Base-by-base conservation (phyloP, 2,797 vertebrate species). In the Centropyge bicolor region DNA sequence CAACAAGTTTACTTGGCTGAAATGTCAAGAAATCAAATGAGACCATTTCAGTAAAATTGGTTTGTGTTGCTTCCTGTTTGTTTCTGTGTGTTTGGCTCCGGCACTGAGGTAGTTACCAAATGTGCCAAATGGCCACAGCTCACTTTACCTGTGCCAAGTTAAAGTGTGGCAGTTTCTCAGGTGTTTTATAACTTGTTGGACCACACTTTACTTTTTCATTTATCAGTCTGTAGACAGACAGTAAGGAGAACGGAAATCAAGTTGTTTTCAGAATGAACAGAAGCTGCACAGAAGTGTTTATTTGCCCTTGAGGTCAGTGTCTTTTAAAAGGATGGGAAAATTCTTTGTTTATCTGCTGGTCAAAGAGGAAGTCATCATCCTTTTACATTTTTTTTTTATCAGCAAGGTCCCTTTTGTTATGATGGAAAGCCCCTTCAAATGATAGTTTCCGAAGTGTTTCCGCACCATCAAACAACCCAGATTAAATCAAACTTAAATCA, bases 301-400 rank as follows among this genome's bases (percentile, higher is more conserved):
- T 79, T 70, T 74, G 57, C 57, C 62, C 12, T 17, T 0, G 17
- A 27, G 55, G 13, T 54, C 46, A 14, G n/a, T 3, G 52, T 76
- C 36, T 66, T 60, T 72, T 72, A 19, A 57, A 66, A 61, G 41
- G 35, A 56, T 61, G 63, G 75, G 48, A 57, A 78, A 66, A 70
- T 76, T 70, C 40, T 52, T 60, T 35, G 6, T 55, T 82, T 76
- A 78, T 80, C 66, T 68, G 36, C 16, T 27, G 40, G 35, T 60
- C 11, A 54, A 54, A 75, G 49, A 41, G 55, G 12, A 54, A 67
- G 43, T 69, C 16, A 40, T 82, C 5, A 14, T 66, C 62, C 11
- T 40, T 43, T 78, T 70, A 27, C 43, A 38, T n/a, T 40, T 12
- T n/a, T 40, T 12, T 66, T 56, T 86, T 64, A 84, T 85, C 76